Base-by-base conservation (phyloP, 1,140 invertebrate species). In the Drosophila ironensis region DNA sequence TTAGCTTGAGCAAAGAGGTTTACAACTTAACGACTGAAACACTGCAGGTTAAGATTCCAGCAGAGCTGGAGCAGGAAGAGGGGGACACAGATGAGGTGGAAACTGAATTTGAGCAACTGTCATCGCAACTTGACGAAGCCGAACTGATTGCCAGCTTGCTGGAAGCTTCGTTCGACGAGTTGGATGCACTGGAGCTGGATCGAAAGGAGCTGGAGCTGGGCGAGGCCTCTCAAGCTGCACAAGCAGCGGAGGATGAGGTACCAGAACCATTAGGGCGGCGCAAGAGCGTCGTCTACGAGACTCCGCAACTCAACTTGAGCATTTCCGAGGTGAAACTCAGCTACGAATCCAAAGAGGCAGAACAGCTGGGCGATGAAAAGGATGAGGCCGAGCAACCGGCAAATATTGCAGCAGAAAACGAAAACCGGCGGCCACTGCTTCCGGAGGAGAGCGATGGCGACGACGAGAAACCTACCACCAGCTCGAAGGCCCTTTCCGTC, bases 271-370 rank as follows among this genome's bases (percentile, higher is more conserved):
- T n/a, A n/a, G n/a, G n/a, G n/a, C 69, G 56, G 17, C 66, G 57
- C 38, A 53, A 63, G 6, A 82, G 81, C 56, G 44, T 87, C 19
- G 69, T 88, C 20, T 87, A 81, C 28, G 87, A 88, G 45, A 88
- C 87, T 5, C 87, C 87, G 5, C 74, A 73, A 45, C 67, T 88
- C 14, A 80, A 87, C 16, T 52, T 88, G 33, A 88, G 50, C 35
- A 88, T 88, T 52, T 84, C 82, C 24, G 87, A 88, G 30, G 33
- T 89, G 45, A 84, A 67, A 63, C 53, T 88, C 38, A 87, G 71
- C 53, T 87, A 80, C 50, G 74, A 88, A 59, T 71, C 53, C 27
- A 17, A 74, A 67, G 63, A 47, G 38, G 46, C 54, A 25, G 54
- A 53, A 40, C 50, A 64, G 8, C 7, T 24, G 25, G 24, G 44